Evolutionary conservation across 2,797 vertebrate genomes (phyloP).

Genomic region (Cryptoprocta ferox): DNA sequence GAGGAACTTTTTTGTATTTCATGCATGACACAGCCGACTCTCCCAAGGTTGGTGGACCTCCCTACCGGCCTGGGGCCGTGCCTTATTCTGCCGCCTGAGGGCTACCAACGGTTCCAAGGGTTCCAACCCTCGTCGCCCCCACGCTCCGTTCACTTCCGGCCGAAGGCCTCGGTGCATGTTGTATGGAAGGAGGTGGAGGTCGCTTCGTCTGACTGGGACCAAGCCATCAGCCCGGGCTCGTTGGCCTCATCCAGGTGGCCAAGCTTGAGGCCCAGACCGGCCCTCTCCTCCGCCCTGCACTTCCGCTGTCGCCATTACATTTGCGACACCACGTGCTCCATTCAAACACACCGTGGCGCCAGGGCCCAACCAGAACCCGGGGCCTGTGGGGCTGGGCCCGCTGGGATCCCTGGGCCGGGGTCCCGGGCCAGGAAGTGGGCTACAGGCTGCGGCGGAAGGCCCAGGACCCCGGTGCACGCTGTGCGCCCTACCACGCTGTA

Average conservation of each 20-base stretch:
- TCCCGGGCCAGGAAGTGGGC: too few species aligned
- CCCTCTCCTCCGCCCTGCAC: background rate
- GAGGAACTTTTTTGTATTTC: background rate
- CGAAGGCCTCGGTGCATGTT: background rate
- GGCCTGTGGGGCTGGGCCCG: background rate
- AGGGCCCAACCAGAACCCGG: too few species aligned
- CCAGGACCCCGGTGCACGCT: too few species aligned
- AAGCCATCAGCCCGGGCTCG: rapidly evolving
- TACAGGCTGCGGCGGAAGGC: too few species aligned
- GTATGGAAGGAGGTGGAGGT: too few species aligned
- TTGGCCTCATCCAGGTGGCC: background rate
- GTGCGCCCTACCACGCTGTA: too few species aligned
- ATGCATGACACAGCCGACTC: background rate
- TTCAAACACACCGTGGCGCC: rapidly evolving
- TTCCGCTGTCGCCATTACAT: background rate
- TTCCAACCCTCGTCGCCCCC: too few species aligned
- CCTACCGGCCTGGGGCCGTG: too few species aligned
- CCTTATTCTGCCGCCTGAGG: background rate
- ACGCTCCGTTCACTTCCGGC: background rate
- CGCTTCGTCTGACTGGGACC: too few species aligned
- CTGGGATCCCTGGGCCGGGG: rapidly evolving
- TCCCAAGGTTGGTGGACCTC: too few species aligned
- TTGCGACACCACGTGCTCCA: rapidly evolving
- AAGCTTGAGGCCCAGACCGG: background rate
- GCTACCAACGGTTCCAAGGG: too few species aligned